Base-by-base conservation (phyloP, 1,140 invertebrate genomes). In the Hestina assimilis region DNA sequence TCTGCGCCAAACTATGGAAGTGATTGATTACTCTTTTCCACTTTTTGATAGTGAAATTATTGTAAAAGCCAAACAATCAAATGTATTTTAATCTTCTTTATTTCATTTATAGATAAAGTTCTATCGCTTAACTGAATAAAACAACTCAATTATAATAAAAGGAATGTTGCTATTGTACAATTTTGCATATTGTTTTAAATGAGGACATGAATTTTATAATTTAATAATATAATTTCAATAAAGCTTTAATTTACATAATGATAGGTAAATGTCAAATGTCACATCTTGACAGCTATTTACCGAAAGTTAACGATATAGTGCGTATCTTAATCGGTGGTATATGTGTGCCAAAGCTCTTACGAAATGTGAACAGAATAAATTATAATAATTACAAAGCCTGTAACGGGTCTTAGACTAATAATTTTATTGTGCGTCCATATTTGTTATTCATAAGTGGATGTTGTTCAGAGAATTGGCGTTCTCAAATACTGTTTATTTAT, bases 311-410 rank as follows among this genome's bases (percentile, higher is more conserved):
- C 19, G n/a, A 38, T 26, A 45, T 20, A 23, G 54, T 58, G 23
- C 43, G 43, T 51, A 15, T 54, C 50, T 24, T 47, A 43, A 53
- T 35, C 46, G 11, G 11, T 19, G 14, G 14, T 38, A 38, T 59
- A 48, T 62, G 42, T 70, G 60, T 70, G 69, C 59, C 60, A 70
- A 57, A 69, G 60, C 63, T 63, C 63, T 63, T 69, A 61, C 63
- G 60, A 75, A 70, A 72, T 81, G 67, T 77, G 76, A 72, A 73
- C 59, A 42, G 76, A 82, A 80, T 80, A 73, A 66, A 75, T 75
- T 75, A 71, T 60, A 66, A 72, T 74, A 66, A 67, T 67, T 72
- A 63, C 50, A 38, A 54, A 63, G 43, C 31, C 56, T 52, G 58
- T 69, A 72, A 72, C 69, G 63, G 66, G 54, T 51, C 69, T 46